Percentiles rank a stretch among this genome's conserved stretches.
These are phyloP conservation scores for Buceros bicornis DNA, from an alignment of 2,797 vertebrate species.

Conservation along the genomic window DNA sequence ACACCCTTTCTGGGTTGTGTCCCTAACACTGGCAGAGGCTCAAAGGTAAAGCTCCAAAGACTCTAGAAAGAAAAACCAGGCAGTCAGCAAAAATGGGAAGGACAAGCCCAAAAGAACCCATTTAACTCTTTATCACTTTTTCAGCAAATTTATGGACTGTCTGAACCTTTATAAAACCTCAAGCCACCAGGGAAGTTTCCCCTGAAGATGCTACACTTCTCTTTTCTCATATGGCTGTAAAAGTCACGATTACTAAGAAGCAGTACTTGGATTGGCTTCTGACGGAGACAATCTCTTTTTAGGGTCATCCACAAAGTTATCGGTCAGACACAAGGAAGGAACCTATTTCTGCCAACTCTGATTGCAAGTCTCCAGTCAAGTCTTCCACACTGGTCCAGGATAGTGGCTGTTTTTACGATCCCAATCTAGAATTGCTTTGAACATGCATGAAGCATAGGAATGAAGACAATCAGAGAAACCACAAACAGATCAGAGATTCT, in stretches of 20 bases:
- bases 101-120: neutral
- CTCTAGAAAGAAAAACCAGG: neutral
- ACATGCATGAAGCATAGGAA: neutral
- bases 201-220: neutral
- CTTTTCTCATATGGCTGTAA: neutral
- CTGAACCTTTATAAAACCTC: neutral
- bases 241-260: neutral
- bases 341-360: neutral
- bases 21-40: neutral
- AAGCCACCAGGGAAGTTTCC: neutral
- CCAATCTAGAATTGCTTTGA: neutral
- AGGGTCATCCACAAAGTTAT: neutral
- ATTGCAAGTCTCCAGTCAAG: neutral
- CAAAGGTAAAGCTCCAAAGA: neutral
- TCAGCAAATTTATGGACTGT: neutral
- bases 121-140: neutral
- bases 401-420: neutral
- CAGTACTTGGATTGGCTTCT: neutral
- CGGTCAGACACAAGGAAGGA: neutral
- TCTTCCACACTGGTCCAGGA: neutral
- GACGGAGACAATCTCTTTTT: neutral
- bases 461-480: neutral
- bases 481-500: neutral
- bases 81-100: neutral
- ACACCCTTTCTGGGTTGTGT: accelerated